Evolutionary conservation across 1,140 invertebrate genomes (phyloP), one percentile per base, ranked within the genome.

Genomic region (Nasonia vitripennis): DNA sequence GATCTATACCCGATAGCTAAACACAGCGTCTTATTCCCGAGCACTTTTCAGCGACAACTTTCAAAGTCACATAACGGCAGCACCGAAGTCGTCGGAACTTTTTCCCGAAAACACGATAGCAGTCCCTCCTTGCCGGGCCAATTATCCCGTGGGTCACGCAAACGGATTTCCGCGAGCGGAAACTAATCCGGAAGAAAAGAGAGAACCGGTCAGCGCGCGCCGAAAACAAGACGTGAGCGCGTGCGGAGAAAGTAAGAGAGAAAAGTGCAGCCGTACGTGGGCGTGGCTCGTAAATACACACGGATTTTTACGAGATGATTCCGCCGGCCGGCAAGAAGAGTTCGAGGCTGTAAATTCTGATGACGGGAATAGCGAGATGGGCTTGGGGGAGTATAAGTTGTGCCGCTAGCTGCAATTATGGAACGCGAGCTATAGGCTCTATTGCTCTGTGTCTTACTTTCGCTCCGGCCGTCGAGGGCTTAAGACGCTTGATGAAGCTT

Each of bases 261-360:
- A 71, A 31, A 71, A 31, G 68, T 71, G 23, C 14, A 71, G 31
- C 27, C 68, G 68, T 71, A 31, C 17, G 68, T 71, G 68, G 23
- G 31, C 23, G 68, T 34, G 23, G 68, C 68, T 71, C 68, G 68
- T 34, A 71, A 71, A 71, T 71, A 71, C 23, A 6, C 31, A 27
- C 68, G 23, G 27, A 71, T 71, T 71, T 71, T 71, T 71, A 71
- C 27, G 68, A 71, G 68, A 71, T 71, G 5, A 71, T 71, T 71
- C 20, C 27, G 27, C 6, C 41, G 27, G 41, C 41, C 9, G 68
- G 68, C 27, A 14, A 62, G 7, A 31, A 71, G 68, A 27, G n/a
- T 71, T 71, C 14, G 27, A 11, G 27, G 68, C 27, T 71, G 27
- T 34, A 71, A 34, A 27, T 62, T 62, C 55, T 62, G 55, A 62